Percentiles rank a stretch among this genome's conserved stretches.
phyloP scores from a whole-genome alignment of 1,140 invertebrate genomes.

The Caerostris extrusa region DNA sequence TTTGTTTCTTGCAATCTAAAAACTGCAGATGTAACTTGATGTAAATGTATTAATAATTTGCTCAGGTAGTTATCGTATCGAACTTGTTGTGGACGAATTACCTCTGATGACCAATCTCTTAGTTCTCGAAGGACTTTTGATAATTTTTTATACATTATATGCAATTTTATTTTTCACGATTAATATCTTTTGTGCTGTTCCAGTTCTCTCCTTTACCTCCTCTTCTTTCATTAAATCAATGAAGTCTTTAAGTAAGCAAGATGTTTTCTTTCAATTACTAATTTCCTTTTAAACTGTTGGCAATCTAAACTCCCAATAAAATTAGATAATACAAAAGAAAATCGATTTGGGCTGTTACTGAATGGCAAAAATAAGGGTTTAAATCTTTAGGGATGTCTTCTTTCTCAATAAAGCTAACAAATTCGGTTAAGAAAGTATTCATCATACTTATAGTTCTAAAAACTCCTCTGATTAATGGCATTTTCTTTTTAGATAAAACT shows the following conservation, averaged over 20 bases:
- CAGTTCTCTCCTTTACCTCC: constrained; percentile 34
- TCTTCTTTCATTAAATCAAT: constrained; percentile 41
- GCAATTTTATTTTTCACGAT: constrained; percentile 53
- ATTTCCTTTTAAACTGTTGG: constrained; percentile 48
- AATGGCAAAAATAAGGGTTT: constrained; percentile 55
- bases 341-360: not conserved
- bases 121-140: constrained; percentile 53
- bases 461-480: constrained; percentile 61
- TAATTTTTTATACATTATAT: constrained; percentile 67
- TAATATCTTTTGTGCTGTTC: constrained; percentile 26
- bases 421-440: constrained; percentile 55
- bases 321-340: constrained; percentile 1
- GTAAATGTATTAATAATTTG: constrained; percentile 59
- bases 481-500: constrained; percentile 58
- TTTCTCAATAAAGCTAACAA: constrained; percentile 18
- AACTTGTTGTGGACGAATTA: constrained; percentile 35
- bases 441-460: constrained; percentile 64
- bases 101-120: constrained; percentile 69
- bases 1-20: constrained; percentile 71
- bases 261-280: constrained; percentile 50
- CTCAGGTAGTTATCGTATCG: constrained; percentile 67
- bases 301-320: constrained; percentile 55
- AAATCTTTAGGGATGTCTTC: constrained; percentile 1
- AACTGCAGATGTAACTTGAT: constrained; percentile 69
- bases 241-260: constrained; percentile 36